A percentile compares a stretch with the other conserved stretches of the same genome.
These are phyloP conservation scores for Dasyornis broadbenti DNA, from an alignment of 2,113 vertebrate species.

Conservation along the genomic window DNA sequence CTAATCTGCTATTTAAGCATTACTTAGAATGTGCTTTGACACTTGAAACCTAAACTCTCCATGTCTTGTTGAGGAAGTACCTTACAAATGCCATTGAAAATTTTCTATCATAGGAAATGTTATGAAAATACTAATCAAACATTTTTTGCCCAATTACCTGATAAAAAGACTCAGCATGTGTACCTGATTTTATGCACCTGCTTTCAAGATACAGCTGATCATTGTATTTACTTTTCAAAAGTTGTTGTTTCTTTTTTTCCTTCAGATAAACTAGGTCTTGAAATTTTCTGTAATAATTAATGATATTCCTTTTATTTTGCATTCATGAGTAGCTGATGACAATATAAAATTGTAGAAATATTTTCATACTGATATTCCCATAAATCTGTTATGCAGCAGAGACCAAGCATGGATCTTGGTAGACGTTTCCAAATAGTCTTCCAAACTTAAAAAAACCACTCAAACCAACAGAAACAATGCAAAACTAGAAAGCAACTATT, in stretches of 20 bases:
- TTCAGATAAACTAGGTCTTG: constrained; percentile 40
- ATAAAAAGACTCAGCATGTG: constrained; percentile 16
- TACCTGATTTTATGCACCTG: constrained; percentile 3
- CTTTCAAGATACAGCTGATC: constrained; percentile 35
- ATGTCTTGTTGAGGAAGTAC: neutral
- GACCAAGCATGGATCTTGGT: neutral
- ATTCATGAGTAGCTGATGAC: neutral
- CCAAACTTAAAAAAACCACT: neutral
- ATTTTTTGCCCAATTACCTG: neutral
- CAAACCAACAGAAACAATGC: neutral
- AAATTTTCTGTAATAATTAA: constrained; percentile 64
- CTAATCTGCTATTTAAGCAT: neutral
- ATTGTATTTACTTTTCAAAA: constrained; percentile 60
- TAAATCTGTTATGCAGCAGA: neutral
- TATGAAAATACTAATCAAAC: neutral
- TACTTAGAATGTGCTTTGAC: neutral
- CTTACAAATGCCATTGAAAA: neutral
- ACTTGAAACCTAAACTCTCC: neutral
- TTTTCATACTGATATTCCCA: neutral
- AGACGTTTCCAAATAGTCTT: neutral
- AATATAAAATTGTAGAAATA: neutral
- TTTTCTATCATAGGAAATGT: neutral
- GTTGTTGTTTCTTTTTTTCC: constrained; percentile 41
- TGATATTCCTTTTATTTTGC: constrained; percentile 25
- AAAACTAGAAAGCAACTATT: neutral